Percentiles rank a stretch among this genome's conserved stretches.
These are phyloP conservation scores for Xenopus laevis DNA, from an alignment of 2,113 vertebrate genomes.

Conservation along the genomic window DNA sequence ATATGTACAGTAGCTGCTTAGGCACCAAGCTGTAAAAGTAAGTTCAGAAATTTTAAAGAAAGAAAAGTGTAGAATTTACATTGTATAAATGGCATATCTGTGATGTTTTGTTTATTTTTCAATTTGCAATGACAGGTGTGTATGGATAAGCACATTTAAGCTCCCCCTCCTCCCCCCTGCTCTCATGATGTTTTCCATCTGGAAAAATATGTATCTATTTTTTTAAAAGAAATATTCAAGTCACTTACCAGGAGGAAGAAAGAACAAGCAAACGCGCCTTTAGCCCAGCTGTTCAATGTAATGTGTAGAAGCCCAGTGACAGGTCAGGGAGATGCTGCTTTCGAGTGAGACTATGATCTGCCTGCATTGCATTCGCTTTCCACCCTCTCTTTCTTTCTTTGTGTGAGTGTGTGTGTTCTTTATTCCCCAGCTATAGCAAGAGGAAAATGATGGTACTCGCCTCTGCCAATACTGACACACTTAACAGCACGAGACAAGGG, in stretches of 20 bases:
- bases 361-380: slow-evolving; percentile 6
- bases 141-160: slow-evolving; percentile 32
- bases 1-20: neutral
- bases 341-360: slow-evolving; percentile 15
- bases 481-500: slow-evolving; percentile 30
- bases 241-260: slow-evolving; percentile 8
- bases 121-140: slow-evolving; percentile 53
- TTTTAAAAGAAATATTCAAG: slow-evolving; percentile 37
- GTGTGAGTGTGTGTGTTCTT: slow-evolving; percentile 23
- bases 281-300: neutral
- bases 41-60: neutral
- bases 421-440: slow-evolving; percentile 28
- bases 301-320: neutral
- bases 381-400: slow-evolving; percentile 4
- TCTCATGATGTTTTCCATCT: slow-evolving; percentile 32
- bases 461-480: slow-evolving; percentile 31
- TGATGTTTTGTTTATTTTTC: neutral
- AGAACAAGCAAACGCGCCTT: neutral
- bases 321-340: slow-evolving; percentile 12
- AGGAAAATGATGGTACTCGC: slow-evolving; percentile 22
- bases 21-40: slow-evolving; percentile 17
- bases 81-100: slow-evolving; percentile 11
- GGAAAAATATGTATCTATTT: slow-evolving; percentile 52
- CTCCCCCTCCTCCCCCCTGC: slow-evolving; percentile 9
- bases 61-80: neutral